Conservation (phyloP, 2,888 invertebrate genomes). For the Xanthia icteritia region DNA sequence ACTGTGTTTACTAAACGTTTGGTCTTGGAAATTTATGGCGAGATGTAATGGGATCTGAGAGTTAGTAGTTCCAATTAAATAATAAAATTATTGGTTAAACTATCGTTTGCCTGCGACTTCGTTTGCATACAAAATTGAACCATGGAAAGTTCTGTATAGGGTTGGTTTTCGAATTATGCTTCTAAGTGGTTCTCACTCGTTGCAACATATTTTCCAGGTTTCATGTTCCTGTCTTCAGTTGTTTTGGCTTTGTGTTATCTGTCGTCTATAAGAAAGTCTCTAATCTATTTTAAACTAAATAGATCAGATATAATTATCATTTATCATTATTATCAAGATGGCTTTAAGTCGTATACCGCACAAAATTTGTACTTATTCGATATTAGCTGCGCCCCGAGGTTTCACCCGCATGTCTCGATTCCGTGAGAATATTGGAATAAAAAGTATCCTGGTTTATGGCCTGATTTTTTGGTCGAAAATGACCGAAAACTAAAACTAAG, state of each 20-base stretch:
- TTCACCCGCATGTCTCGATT: too few species aligned
- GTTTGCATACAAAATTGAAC: neutral
- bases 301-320: too few species aligned
- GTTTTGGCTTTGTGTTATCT: neutral
- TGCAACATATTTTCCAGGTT: conserved; percentile 7
- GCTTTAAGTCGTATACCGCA: too few species aligned
- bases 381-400: too few species aligned
- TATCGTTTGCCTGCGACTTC: neutral
- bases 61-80: conserved; percentile 21
- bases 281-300: neutral
- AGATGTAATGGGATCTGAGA: conserved; percentile 27
- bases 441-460: too few species aligned
- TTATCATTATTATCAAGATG: too few species aligned
- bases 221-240: conserved; percentile 7
- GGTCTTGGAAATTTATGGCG: conserved; percentile 20
- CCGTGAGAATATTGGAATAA: too few species aligned
- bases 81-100: conserved; percentile 20
- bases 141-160: accelerated
- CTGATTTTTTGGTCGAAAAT: too few species aligned
- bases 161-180: neutral
- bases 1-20: conserved; percentile 67
- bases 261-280: neutral
- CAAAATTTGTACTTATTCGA: too few species aligned
- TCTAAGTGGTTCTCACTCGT: neutral
- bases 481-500: too few species aligned